Percentiles rank a stretch among this genome's conserved stretches.
These are phyloP conservation scores for Venustoraphidia nigricollis DNA, from an alignment of 2,888 invertebrate species.

Conservation along the genomic window DNA sequence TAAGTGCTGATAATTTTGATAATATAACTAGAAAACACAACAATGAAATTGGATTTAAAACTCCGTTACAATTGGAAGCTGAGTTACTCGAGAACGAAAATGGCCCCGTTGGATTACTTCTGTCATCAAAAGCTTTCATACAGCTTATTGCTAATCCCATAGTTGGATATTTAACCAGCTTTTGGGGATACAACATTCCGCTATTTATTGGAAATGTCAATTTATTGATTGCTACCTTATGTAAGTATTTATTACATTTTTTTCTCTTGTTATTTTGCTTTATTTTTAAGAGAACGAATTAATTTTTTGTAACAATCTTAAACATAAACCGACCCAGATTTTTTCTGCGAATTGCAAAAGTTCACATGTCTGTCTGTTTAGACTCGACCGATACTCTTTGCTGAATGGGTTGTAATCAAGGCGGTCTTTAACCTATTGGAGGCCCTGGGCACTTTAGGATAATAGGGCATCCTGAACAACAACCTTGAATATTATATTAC, in stretches of 20 bases:
- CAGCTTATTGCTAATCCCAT: conserved; percentile 64
- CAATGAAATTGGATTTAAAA: not conserved
- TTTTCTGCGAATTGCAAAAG: not conserved
- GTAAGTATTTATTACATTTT: conserved; percentile 32
- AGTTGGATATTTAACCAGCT: conserved; percentile 50
- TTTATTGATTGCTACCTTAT: conserved; percentile 46
- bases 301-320: not conserved
- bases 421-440: too few species aligned
- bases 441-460: too few species aligned
- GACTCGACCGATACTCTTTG: too few species aligned
- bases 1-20: not conserved
- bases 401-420: too few species aligned
- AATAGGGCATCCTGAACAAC: too few species aligned
- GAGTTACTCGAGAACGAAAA: conserved; percentile 39
- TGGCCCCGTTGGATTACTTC: conserved; percentile 47
- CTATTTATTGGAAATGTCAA: conserved; percentile 52
- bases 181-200: conserved; percentile 50
- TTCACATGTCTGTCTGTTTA: too few species aligned
- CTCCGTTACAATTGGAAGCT: conserved; percentile 25
- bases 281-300: conserved; percentile 1
- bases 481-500: too few species aligned
- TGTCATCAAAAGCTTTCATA: conserved; percentile 66
- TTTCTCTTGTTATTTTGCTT: conserved; percentile 5
- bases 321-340: not conserved
- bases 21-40: not conserved